These are phyloP conservation scores for Python bivittatus DNA, from an alignment of 2,113 vertebrate genomes.

Conservation along the genomic window DNA sequence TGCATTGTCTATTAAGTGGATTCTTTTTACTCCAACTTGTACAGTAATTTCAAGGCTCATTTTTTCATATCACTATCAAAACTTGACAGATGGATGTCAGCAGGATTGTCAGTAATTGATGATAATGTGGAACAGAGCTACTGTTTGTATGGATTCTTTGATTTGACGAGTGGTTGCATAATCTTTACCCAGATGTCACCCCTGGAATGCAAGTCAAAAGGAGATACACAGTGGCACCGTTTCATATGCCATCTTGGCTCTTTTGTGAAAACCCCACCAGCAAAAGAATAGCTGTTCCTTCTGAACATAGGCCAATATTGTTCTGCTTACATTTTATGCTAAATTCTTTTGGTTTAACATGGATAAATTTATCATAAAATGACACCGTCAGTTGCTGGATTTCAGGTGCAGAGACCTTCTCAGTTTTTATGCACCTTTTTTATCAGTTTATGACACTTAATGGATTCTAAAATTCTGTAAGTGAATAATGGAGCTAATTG, in stretches of 20 bases:
- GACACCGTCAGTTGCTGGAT: not conserved
- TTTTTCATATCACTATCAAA: constrained; percentile 25
- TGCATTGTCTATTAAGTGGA: not conserved
- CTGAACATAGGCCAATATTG: not conserved
- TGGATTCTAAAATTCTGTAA: not conserved
- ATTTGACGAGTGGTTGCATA: constrained; percentile 29
- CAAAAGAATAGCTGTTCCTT: not conserved
- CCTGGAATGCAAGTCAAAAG: not conserved
- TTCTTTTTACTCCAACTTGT: not conserved
- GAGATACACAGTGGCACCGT: constrained; percentile 10
- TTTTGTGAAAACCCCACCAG: constrained; percentile 17
- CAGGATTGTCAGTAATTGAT: not conserved
- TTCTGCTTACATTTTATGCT: not conserved
- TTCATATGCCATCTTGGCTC: fast-evolving
- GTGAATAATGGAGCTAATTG: not conserved
- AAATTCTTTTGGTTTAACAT: constrained; percentile 13
- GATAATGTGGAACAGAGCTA: not conserved
- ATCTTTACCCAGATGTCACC: constrained; percentile 25
- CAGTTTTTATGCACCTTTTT: not conserved
- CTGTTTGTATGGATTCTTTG: constrained; percentile 40
- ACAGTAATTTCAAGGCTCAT: constrained; percentile 23
- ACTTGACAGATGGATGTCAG: constrained; percentile 27
- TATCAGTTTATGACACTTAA: not conserved
- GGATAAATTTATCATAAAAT: not conserved
- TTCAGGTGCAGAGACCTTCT: not conserved